Evolutionary conservation across 2,113 vertebrate species (phyloP), one percentile per base, ranked within the genome.

Genomic region (Syngnathus typhle): DNA sequence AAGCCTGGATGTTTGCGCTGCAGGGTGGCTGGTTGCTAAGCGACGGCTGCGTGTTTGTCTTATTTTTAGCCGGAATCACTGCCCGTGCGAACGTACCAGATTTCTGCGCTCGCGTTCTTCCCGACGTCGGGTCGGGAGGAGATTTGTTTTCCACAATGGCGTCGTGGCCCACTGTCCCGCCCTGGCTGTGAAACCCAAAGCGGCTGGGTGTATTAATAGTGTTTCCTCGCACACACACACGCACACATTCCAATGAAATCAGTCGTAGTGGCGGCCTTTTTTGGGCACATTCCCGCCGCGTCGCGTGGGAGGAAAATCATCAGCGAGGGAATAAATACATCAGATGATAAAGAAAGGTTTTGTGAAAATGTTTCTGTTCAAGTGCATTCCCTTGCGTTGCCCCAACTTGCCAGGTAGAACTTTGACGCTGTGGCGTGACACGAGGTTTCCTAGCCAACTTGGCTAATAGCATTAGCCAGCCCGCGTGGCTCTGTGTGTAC

Each of bases 1-100:
- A 69, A 88, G 85, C 74, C 83, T 85, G 83, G 80, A 81, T 89
- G 88, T 90, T 90, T 88, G 85, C 82, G 82, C 81, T 76, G 76
- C 72, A 82, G 83, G 83, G 78, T 83, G 85, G 81, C 79, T 78
- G 83, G 89, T 90, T 87, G 89, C 89, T 87, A 87, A 70, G 89
- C 83, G 76, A 84, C 68, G 72, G 58, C 75, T 69, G 77, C 79
- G 81, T 88, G 87, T 91, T 90, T 87, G 86, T 88, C 87, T 90
- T 91, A 91, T 89, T 90, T 91, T 90, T 90, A 90, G 87, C 84
- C 77, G 79, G 80, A 82, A 88, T 85, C 78, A 74, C 84, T 81
- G 74, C 76, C 73, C 79, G 78, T 74, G 78, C 76, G 80, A 88
- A 80, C 77, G 76, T 65, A 80, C 75, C 80, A 77, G 65, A 84